Evolutionary conservation across 2,888 invertebrate genomes (phyloP).

Genomic region (Eurois occulta): DNA sequence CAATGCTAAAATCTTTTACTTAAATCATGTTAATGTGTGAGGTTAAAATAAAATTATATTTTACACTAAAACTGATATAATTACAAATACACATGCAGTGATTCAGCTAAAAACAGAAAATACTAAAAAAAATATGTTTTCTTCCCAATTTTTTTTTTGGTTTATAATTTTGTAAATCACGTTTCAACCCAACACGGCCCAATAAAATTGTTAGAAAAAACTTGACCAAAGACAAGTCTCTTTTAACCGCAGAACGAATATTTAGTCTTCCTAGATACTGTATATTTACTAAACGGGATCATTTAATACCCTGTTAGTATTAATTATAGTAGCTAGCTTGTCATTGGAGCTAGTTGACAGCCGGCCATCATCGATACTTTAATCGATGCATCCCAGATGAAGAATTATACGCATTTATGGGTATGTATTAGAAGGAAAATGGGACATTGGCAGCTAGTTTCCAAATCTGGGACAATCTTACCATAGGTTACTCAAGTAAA

Average conservation of each 20-base stretch:
- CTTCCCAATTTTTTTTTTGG: not conserved
- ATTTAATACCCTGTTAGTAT: slow-evolving; percentile 39
- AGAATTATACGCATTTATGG: slow-evolving; percentile 1
- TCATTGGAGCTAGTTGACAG: slow-evolving; percentile 23
- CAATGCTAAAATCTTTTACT: not conserved
- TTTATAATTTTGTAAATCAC: not conserved
- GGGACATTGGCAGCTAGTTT: not conserved
- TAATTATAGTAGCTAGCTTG: slow-evolving; percentile 36
- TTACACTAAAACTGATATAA: not conserved
- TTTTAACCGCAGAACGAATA: not conserved
- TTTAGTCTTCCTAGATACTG: slow-evolving; percentile 42
- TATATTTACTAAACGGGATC: slow-evolving; percentile 49
- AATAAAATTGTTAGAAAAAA: slow-evolving; percentile 8
- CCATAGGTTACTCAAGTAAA: not conserved
- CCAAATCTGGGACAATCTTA: not conserved
- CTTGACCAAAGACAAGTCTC: not conserved
- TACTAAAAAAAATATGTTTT: not conserved
- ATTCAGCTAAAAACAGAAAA: not conserved
- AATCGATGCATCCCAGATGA: slow-evolving; percentile 14
- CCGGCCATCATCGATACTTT: slow-evolving; percentile 15
- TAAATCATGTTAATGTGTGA: not conserved
- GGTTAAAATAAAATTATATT: not conserved
- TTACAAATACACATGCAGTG: not conserved
- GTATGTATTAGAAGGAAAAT: slow-evolving; percentile 14
- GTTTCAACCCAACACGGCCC: not conserved